Evolutionary conservation across 1,140 invertebrate genomes (phyloP).

Genomic region (Ctenoplectra terminalis): DNA sequence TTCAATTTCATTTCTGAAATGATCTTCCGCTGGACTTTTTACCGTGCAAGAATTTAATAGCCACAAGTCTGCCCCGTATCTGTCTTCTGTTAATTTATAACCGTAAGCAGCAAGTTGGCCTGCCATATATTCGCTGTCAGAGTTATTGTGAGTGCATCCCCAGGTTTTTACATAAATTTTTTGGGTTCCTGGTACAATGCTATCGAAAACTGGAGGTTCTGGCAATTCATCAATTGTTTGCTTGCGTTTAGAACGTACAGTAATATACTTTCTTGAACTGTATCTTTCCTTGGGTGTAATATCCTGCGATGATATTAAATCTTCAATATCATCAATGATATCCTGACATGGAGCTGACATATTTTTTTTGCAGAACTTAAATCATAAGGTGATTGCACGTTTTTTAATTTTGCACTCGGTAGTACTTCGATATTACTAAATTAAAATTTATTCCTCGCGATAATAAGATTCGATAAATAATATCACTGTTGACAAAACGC

Average conservation of each 20-base stretch:
- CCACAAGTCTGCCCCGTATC: constrained; percentile 95
- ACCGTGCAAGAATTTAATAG: constrained; percentile 98
- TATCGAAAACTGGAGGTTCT: constrained; percentile 65
- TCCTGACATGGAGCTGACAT: constrained; percentile 85
- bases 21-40: constrained; percentile 98
- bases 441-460: background rate
- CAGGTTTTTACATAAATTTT: constrained; percentile 97
- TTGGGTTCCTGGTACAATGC: constrained; percentile 92
- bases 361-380: constrained; percentile 71
- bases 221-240: constrained; percentile 53
- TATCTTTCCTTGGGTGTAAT: constrained; percentile 90
- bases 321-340: constrained; percentile 91
- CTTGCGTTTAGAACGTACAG: constrained; percentile 84
- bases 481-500: background rate
- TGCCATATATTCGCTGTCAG: constrained; percentile 99
- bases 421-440: background rate
- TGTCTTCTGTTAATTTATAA: constrained; percentile 93
- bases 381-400: background rate
- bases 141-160: constrained; percentile 98
- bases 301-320: constrained; percentile 90
- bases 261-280: constrained; percentile 87
- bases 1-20: constrained; percentile 97
- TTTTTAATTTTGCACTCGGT: too few species aligned
- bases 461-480: background rate
- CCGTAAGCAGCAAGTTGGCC: constrained; percentile 95